Evolutionary conservation across 2,113 vertebrate species (phyloP), one percentile per base, ranked within the genome.

Genomic region (Ariopsis seemanni): DNA sequence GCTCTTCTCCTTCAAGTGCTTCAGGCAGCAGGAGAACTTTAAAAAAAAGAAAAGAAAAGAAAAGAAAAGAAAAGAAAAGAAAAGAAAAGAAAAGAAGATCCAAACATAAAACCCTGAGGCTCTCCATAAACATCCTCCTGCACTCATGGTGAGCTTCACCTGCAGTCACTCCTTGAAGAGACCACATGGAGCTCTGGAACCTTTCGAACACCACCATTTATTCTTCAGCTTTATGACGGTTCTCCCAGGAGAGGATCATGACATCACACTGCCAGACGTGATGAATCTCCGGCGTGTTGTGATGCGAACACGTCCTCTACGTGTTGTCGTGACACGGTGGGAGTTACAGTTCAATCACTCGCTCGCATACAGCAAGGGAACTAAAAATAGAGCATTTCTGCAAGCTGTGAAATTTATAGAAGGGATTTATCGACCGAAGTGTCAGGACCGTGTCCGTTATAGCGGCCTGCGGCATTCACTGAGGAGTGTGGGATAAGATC

Each of bases 51-150:
- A 42, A 42, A n/a, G 4, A 60, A 15, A 60, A 60, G 6, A 60
- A 6, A 60, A 58, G 30, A 65, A n/a, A 42, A n/a, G 4, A 60
- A 4, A 42, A 42, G 4, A 42, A 42, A 42, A 42, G 42, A 42
- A 42, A 42, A n/a, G 4, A 60, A 60, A 53, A 53, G 27, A 27
- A 30, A 17, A 52, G 18, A 63, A 15, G 50, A 55, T 63, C 63
- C 63, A 69, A 83, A 83, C n/a, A 83, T 55, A 30, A 50, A 67
- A 83, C 82, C 82, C 82, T 69, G 82, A 67, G 82, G 82, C 50
- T 67, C 62, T 67, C 82, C 63, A 18, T 30, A 60, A 78, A 20
- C 53, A 7, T 8, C 75, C 75, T 78, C 50, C 50, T 15, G 22
- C 1, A 53, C 25, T 78, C 74, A n/a, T 2, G n/a, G 10, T n/a